Conservation (phyloP, 2,888 invertebrate genomes). For the Rosalia funebris region DNA sequence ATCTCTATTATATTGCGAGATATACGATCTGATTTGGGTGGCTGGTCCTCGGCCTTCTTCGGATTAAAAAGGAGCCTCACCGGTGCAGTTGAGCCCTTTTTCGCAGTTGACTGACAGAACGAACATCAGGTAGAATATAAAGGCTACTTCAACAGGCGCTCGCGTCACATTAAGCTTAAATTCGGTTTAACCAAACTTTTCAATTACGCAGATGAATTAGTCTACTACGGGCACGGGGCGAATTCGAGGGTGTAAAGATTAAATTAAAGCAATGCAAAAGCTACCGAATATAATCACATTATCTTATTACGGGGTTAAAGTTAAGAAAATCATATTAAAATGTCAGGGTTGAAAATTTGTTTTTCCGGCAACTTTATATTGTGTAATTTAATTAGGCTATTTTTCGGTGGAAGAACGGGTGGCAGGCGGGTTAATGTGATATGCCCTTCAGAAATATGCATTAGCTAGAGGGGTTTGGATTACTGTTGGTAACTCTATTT, state of each 20-base stretch:
- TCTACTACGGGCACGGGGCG: not conserved
- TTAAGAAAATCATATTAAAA: conserved; percentile 19
- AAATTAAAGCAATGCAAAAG: conserved; percentile 20
- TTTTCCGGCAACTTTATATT: not conserved
- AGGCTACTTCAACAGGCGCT: conserved; percentile 15
- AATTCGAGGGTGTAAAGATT: conserved; percentile 4
- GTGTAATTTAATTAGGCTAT: not conserved
- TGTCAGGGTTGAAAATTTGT: not conserved
- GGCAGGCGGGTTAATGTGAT: not conserved
- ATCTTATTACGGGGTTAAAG: conserved; percentile 13
- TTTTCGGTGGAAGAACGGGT: not conserved
- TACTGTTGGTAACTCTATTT: too few relatives aligned
- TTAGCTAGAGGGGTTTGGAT: too few relatives aligned
- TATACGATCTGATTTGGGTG: too few relatives aligned
- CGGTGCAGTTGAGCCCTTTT: not conserved
- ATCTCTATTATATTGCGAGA: too few relatives aligned
- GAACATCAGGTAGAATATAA: conserved; percentile 6
- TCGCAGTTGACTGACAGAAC: not conserved
- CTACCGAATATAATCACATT: conserved; percentile 11
- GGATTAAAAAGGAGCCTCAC: not conserved
- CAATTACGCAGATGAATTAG: conserved; percentile 29
- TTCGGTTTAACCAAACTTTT: conserved; percentile 24
- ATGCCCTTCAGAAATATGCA: too few relatives aligned
- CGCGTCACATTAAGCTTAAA: conserved; percentile 22
- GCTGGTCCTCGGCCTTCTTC: too few relatives aligned